phyloP scores from a whole-genome alignment of 2,888 invertebrate genomes.

The Tinea pellionella region DNA sequence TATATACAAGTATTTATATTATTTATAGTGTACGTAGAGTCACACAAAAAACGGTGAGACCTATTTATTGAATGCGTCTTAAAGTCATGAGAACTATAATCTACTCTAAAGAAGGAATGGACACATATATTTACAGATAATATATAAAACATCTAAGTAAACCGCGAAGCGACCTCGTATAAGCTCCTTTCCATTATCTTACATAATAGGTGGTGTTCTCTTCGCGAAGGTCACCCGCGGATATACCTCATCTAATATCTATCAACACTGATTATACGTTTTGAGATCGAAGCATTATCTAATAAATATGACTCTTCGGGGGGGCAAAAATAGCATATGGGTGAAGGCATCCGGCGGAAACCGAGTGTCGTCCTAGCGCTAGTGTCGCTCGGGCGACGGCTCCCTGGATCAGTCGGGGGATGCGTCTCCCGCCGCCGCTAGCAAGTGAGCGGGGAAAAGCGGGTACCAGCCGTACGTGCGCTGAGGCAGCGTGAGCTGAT shows the following conservation, averaged over 20 bases:
- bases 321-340: slow-evolving; percentile 1
- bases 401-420: slow-evolving; percentile 65
- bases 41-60: too few relatives aligned
- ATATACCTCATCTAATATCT: neutral
- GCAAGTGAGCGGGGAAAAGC: slow-evolving; percentile 86
- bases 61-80: neutral
- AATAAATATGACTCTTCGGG: neutral
- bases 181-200: slow-evolving; percentile 34
- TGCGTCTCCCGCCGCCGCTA: slow-evolving; percentile 72
- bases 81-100: neutral
- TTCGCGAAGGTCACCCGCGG: neutral
- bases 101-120: neutral
- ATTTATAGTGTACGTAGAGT: neutral
- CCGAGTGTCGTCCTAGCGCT: slow-evolving; percentile 17
- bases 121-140: neutral
- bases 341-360: neutral
- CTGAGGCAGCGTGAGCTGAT: slow-evolving; percentile 82
- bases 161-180: slow-evolving; percentile 29
- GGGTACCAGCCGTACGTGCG: slow-evolving; percentile 92
- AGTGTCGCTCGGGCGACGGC: slow-evolving; percentile 63
- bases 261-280: slow-evolving; percentile 1
- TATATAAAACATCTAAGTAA: neutral
- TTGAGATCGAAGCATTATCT: neutral
- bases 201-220: slow-evolving; percentile 27
- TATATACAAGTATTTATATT: slow-evolving; percentile 15